Conservation (phyloP, 1,140 invertebrate genomes). For the Psilanteris sp. region DNA sequence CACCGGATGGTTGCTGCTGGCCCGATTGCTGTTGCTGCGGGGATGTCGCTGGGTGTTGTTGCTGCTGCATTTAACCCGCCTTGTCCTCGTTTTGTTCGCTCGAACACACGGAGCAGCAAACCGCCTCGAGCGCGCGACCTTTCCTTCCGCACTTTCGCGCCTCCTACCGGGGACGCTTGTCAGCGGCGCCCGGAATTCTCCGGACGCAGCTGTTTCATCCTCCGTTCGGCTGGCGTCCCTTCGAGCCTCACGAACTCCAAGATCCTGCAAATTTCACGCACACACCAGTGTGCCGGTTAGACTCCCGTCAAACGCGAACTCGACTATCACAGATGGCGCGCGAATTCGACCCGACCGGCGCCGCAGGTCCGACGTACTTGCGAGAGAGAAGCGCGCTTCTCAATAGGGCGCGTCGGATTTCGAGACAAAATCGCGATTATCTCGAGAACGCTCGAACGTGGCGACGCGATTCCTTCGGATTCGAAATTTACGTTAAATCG, state of each 20-base stretch:
- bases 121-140: conserved; percentile 45
- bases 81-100: conserved; percentile 52
- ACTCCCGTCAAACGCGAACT: too few species aligned
- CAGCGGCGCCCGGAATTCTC: conserved; percentile 51
- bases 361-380: too few species aligned
- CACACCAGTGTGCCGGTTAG: too few species aligned
- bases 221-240: conserved; percentile 28
- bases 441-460: too few species aligned
- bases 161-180: conserved; percentile 47
- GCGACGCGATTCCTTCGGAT: too few species aligned
- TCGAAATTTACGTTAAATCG: too few species aligned
- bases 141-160: conserved; percentile 48
- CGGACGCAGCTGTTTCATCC: conserved; percentile 60
- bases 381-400: too few species aligned
- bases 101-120: conserved; percentile 61
- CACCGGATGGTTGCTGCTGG: conserved; percentile 69
- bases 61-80: conserved; percentile 68
- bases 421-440: too few species aligned
- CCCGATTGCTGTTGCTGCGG: conserved; percentile 68
- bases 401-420: too few species aligned
- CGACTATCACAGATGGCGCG: too few species aligned
- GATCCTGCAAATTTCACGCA: conserved; percentile 62
- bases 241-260: conserved; percentile 60
- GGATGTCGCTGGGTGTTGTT: conserved; percentile 34
- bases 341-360: too few species aligned